Percentiles rank a stretch among this genome's conserved stretches.
phyloP scores from a whole-genome alignment of 1,140 invertebrate genomes.

The Bombus superbus region DNA sequence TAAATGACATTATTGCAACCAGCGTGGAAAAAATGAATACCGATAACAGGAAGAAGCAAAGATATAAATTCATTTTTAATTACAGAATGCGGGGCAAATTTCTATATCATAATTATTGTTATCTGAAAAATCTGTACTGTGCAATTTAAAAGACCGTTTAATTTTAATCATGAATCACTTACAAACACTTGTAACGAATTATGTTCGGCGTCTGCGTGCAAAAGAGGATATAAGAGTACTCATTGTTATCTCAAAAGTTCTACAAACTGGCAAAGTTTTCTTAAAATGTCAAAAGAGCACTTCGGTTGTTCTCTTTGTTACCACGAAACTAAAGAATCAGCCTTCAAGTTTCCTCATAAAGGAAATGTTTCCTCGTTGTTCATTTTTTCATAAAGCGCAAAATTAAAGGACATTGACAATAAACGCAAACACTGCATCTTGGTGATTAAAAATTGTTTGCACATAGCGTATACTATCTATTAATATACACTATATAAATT shows the following conservation, averaged over 20 bases:
- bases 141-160: background rate
- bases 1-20: background rate
- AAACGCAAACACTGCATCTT: background rate
- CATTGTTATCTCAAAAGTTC: background rate
- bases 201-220: background rate
- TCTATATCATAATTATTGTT: background rate
- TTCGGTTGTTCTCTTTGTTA: background rate
- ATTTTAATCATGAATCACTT: background rate
- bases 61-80: background rate
- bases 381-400: background rate
- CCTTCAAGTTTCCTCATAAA: background rate
- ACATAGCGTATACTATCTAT: background rate
- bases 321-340: background rate
- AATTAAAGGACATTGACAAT: background rate
- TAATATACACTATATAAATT: background rate
- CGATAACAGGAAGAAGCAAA: background rate
- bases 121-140: background rate
- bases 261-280: conserved; percentile 15
- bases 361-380: background rate
- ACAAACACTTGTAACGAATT: background rate
- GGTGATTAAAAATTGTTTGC: background rate
- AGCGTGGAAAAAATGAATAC: background rate
- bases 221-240: background rate
- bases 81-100: background rate
- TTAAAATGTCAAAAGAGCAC: background rate